Conservation (phyloP, 53 echinoderm and acorn worm species). For the Echinarachnius parma region DNA sequence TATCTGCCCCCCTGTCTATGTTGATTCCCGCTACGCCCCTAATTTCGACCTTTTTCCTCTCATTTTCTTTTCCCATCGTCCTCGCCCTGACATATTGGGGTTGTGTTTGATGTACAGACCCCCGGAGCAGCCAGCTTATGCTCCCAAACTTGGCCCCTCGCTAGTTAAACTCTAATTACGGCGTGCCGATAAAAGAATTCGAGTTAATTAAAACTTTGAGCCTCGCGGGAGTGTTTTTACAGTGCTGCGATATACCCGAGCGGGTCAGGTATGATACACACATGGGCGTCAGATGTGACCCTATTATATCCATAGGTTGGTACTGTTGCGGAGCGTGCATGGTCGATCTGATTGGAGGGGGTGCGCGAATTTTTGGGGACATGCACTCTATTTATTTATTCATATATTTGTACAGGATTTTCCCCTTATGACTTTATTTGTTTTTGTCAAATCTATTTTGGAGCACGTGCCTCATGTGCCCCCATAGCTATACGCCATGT, state of each 20-base stretch:
- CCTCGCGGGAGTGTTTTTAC: slow-evolving; percentile 39
- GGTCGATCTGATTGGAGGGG: too few relatives aligned
- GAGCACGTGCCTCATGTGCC: too few relatives aligned
- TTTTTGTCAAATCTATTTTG: too few relatives aligned
- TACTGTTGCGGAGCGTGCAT: too few relatives aligned
- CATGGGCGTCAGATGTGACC: slow-evolving; percentile 36
- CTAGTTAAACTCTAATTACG: slow-evolving; percentile 43
- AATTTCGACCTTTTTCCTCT: background rate
- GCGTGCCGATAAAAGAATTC: slow-evolving; percentile 43
- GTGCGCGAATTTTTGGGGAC: too few relatives aligned
- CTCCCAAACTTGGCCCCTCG: slow-evolving; percentile 31
- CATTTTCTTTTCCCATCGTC: background rate
- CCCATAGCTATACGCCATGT: too few relatives aligned
- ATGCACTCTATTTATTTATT: too few relatives aligned
- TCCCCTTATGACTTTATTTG: too few relatives aligned
- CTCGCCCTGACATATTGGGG: background rate
- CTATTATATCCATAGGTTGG: too few relatives aligned
- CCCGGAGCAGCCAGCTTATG: slow-evolving; percentile 21
- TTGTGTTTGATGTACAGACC: slow-evolving; percentile 5
- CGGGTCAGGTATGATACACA: too few relatives aligned
- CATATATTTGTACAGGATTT: too few relatives aligned
- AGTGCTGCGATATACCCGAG: slow-evolving; percentile 8
- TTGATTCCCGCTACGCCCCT: background rate
- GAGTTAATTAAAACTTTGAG: slow-evolving; percentile 37
- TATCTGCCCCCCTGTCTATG: background rate